A percentile compares a stretch with the other conserved stretches of the same genome.
phyloP scores from a whole-genome alignment of 1,140 invertebrate species.

The Patella vulgata region DNA sequence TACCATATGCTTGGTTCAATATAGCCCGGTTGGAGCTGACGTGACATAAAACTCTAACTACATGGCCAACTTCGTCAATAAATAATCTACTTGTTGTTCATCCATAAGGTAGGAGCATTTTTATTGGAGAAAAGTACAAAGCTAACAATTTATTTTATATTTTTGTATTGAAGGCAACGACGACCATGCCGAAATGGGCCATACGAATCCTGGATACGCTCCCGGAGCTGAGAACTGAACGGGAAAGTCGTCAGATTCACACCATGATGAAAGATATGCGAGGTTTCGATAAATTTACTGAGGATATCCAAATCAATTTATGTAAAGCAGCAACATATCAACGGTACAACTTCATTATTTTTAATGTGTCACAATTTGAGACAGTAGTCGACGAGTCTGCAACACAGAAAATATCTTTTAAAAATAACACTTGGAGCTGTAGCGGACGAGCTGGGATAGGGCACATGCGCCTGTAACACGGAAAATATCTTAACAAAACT shows the following conservation, averaged over 20 bases:
- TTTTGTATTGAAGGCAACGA: conserved; percentile 37
- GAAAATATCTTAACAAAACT: too few relatives aligned
- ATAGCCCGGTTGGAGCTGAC: too few relatives aligned
- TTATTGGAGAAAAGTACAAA: too few relatives aligned
- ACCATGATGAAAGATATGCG: conserved; percentile 51
- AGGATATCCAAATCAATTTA: conserved; percentile 55
- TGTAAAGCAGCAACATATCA: conserved; percentile 46
- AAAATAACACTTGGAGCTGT: background rate
- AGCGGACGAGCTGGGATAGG: too few relatives aligned
- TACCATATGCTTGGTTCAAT: too few relatives aligned
- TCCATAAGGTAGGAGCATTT: too few relatives aligned
- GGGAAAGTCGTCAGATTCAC: conserved; percentile 49
- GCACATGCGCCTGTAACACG: too few relatives aligned
- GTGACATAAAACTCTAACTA: too few relatives aligned
- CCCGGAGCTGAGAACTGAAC: conserved; percentile 42
- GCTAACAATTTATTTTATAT: too few relatives aligned
- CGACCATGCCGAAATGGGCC: conserved; percentile 53
- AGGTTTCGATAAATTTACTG: conserved; percentile 57
- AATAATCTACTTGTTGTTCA: too few relatives aligned
- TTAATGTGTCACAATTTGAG: background rate
- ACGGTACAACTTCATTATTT: conserved; percentile 31
- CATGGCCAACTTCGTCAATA: too few relatives aligned
- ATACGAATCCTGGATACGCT: conserved; percentile 31
- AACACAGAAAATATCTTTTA: conserved; percentile 1
- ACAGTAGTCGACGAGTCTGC: background rate